Evolutionary conservation across 2,888 invertebrate genomes (phyloP), one percentile per base, ranked within the genome.

Genomic region (Rhamnusium bicolor): DNA sequence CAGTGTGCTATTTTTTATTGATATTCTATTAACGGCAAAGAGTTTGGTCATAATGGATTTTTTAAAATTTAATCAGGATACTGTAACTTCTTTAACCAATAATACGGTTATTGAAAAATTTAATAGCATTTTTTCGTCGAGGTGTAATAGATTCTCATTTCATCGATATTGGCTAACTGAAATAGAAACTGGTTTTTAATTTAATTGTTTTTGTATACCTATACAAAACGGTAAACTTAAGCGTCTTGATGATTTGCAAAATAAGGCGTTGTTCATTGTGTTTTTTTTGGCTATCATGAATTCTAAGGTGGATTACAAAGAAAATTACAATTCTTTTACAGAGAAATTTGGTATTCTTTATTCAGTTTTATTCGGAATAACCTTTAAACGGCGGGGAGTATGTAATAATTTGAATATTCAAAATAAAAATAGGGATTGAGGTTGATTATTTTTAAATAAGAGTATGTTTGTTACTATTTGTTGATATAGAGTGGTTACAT

Each of bases 181-280:
- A 72, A 73, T 75, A 78, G 72, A 74, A 79, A 74, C 72, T 73
- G 70, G 74, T 73, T 74, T 78, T 63, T 73, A 73, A 73, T 76
- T 76, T 72, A 76, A 76, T 78, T 74, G 74, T 74, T 74, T 74
- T 73, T 75, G 61, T 69, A 73, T 70, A 67, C 66, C 21, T 61
- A 53, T 53, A 65, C 65, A 29, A 32, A 70, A 73, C 72, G 69
- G 69, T 73, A 69, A 69, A 65, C 51, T 40, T 58, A 60, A 70
- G 61, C 49, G 65, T 66, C 73, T 66, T 27, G 66, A 73, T 73
- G 73, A 70, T 66, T 66, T 65, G 73, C 69, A 69, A 65, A 70
- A 69, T 58, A 61, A 46, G 19, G 54, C 60, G 49, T 51, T 60
- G 66, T 54, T 63, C 56, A 69, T 73, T 74, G 71, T 72, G 66